Base-by-base conservation (phyloP, 1,140 invertebrate genomes). In the Macrobrachium rosenbergii region DNA sequence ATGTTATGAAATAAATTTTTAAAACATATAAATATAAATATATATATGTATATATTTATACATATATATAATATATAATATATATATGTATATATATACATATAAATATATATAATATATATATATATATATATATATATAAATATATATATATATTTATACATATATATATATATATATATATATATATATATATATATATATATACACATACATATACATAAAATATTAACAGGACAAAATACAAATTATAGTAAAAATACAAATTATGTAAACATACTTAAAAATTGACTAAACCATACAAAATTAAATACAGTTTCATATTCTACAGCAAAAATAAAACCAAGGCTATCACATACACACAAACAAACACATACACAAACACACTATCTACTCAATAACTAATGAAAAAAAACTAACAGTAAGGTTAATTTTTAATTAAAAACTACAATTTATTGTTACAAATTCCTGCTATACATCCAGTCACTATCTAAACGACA, bases 321-420 rank as follows among this genome's bases (percentile, higher is more conserved):
- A 37, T 37, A 37, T 37, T 2, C 28, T 37, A 37, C 28, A 37
- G 3, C 28, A 37, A 37, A 37, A 37, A 37, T 37, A 37, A 37
- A 37, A 37, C 3, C 1, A 37, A 37, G 28, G 28, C 3, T 37
- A 37, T 37, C 64, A 67, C 64, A 67, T 17, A 78, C 21, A 59
- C n/a, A 78, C 21, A 59, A 7, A 62, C 58, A 80, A 16, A 80
- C 78, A 80, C 5, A 78, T 37, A 78, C 45, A 59, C n/a, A n/a
- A n/a, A n/a, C 76, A 78, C 23, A 75, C 23, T 23, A 21, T 23
- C 67, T 23, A 21, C 21, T 11, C 21, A 1, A 72, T 16, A n/a
- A 5, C 21, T 14, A 72, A 72, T 72, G 3, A 72, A 12, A 37
- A 12, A 37, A 72, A 21, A 75, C 17, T 16, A 75, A 43, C 58